Base-by-base conservation (phyloP, 2,888 invertebrate species). In the Caenorhabditis imperialis region DNA sequence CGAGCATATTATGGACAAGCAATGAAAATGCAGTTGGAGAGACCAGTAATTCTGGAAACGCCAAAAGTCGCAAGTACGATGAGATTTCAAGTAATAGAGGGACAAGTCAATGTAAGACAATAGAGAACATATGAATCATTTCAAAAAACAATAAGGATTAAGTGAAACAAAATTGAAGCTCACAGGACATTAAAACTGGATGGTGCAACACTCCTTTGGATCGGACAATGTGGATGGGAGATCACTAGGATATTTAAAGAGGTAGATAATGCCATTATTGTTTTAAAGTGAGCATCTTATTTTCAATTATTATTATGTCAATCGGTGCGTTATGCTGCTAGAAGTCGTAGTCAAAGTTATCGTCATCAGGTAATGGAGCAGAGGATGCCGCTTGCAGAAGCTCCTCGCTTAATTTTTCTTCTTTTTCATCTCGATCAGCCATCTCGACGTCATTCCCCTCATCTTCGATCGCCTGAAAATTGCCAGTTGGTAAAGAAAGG, bases 321-420 rank as follows among this genome's bases (percentile, higher is more conserved):
- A n/a, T n/a, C n/a, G n/a, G n/a, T n/a, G n/a, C n/a, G n/a, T n/a
- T n/a, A n/a, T n/a, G n/a, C n/a, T n/a, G n/a, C n/a, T n/a, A 48
- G 10, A 33, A 30, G 33, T 3, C 30, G 10, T 7, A 25, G 22
- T 22, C 7, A 23, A 48, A 48, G 14, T 60, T 42, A 14, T 63
- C 58, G 18, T 55, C 55, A 23, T 63, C 63, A 22, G 72, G 72
- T 25, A 72, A 48, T 22, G 53, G 42, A 23, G 72, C 72, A 8
- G 58, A 45, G 0, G 54, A 22, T 1, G 72, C 63, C 20, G 58
- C 53, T 18, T 38, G 51, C 5, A 72, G 33, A 3, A 67, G 22
- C 1, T 51, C 44, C 2, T 67, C 30, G 10, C 10, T 30, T 10
- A 30, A 30, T 30, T 30, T 38, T 3, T 33, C 18, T 2, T 30